These are phyloP conservation scores for Augochlorella aurata DNA, from an alignment of 2,888 invertebrate species.

Conservation along the genomic window DNA sequence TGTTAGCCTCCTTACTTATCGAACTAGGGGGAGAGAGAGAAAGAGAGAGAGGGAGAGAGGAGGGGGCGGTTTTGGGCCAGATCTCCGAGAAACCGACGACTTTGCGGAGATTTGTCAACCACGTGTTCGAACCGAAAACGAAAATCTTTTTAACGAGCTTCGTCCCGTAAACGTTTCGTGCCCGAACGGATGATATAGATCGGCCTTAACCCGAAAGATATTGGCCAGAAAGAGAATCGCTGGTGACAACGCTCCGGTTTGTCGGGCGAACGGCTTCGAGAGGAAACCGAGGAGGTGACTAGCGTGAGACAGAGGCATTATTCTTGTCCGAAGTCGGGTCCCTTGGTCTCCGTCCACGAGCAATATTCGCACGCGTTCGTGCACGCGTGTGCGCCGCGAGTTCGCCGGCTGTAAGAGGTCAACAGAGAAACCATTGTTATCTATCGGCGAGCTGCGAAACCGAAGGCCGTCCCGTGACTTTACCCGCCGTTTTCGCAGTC, in stretches of 20 bases:
- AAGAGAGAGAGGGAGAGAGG: too few species aligned
- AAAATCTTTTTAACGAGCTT: background rate
- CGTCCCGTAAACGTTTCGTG: too few species aligned
- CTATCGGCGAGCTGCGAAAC: slow-evolving; percentile 63
- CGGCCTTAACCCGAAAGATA: background rate
- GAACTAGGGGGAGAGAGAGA: slow-evolving; percentile 8
- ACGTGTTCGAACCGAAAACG: background rate
- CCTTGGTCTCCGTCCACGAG: slow-evolving; percentile 53
- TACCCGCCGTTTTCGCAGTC: slow-evolving; percentile 44
- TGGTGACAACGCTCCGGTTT: background rate
- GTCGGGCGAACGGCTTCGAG: background rate
- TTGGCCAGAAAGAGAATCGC: background rate
- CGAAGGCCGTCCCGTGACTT: slow-evolving; percentile 55
- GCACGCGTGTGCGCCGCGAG: background rate
- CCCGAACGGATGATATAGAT: too few species aligned
- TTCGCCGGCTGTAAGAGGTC: slow-evolving; percentile 70
- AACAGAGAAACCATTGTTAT: slow-evolving; percentile 75
- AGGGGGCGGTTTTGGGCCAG: slow-evolving; percentile 4
- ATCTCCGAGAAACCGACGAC: background rate
- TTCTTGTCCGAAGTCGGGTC: slow-evolving; percentile 58
- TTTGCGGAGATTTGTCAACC: background rate
- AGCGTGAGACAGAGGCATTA: slow-evolving; percentile 58
- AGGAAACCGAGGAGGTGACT: slow-evolving; percentile 28
- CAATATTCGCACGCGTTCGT: slow-evolving; percentile 39
- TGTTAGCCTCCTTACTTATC: slow-evolving; percentile 12